phyloP scores from a whole-genome alignment of 2,113 vertebrate species.

The Mus spicilegus region DNA sequence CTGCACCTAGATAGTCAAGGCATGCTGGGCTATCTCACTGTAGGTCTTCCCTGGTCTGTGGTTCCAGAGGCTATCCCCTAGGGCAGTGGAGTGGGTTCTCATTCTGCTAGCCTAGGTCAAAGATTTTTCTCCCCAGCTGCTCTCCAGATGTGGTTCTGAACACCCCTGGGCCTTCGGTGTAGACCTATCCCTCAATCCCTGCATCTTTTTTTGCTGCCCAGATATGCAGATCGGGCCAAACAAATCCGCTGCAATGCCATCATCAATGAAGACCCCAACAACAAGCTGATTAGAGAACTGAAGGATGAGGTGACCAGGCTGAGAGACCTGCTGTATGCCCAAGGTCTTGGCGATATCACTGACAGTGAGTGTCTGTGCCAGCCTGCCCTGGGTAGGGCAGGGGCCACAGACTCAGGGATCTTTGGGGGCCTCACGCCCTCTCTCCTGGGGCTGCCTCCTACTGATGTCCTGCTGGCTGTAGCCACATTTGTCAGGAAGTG shows the following conservation, averaged over 20 bases:
- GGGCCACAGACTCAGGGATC: not conserved
- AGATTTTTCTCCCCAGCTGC: not conserved
- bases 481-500: not conserved
- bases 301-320: conserved; percentile 97
- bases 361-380: conserved; percentile 90
- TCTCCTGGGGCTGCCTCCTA: not conserved
- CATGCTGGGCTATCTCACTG: not conserved
- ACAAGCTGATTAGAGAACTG: conserved; percentile 96
- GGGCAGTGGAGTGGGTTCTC: not conserved
- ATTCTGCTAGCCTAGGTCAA: not conserved
- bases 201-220: conserved; percentile 68
- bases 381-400: not conserved
- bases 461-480: rapidly evolving
- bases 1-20: not conserved
- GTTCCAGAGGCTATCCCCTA: not conserved
- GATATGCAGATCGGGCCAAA: conserved; percentile 98
- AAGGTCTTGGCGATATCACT: conserved; percentile 97
- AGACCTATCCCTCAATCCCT: not conserved
- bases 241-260: conserved; percentile 98
- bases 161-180: rapidly evolving
- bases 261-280: conserved; percentile 98
- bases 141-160: not conserved
- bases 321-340: conserved; percentile 94
- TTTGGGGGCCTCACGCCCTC: not conserved
- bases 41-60: not conserved